These are phyloP conservation scores for Caenorhabditis latens DNA, from an alignment of 1,140 invertebrate genomes.

Conservation along the genomic window DNA sequence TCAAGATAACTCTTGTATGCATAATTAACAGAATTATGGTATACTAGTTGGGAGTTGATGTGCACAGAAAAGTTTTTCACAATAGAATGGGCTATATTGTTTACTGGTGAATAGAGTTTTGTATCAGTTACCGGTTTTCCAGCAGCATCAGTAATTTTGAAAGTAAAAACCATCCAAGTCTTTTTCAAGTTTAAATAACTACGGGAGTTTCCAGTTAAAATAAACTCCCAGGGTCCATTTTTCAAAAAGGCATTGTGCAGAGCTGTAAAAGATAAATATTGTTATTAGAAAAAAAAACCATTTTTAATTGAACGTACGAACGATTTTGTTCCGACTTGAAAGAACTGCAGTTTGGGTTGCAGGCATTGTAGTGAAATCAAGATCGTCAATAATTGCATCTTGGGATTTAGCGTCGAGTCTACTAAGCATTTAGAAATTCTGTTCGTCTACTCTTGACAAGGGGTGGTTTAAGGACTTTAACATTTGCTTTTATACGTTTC, in stretches of 20 bases:
- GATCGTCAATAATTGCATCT: neutral
- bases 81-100: constrained; percentile 1
- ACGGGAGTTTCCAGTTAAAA: neutral
- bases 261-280: neutral
- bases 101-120: neutral
- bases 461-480: neutral
- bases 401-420: constrained; percentile 3
- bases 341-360: neutral
- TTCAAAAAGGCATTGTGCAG: neutral
- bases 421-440: constrained; percentile 8
- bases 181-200: constrained; percentile 14
- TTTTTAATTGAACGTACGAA: neutral
- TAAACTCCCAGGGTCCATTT: neutral
- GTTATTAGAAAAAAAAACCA: neutral
- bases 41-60: constrained; percentile 4
- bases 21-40: neutral
- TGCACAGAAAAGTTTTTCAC: neutral
- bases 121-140: neutral
- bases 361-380: neutral
- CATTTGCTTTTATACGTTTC: constrained; percentile 2
- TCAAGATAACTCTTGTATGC: constrained; percentile 9
- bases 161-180: constrained; percentile 1
- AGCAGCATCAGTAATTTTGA: neutral
- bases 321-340: neutral
- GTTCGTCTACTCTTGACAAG: constrained; percentile 1